These are phyloP conservation scores for Plutella xylostella DNA, from an alignment of 2,888 invertebrate genomes.

Conservation along the genomic window DNA sequence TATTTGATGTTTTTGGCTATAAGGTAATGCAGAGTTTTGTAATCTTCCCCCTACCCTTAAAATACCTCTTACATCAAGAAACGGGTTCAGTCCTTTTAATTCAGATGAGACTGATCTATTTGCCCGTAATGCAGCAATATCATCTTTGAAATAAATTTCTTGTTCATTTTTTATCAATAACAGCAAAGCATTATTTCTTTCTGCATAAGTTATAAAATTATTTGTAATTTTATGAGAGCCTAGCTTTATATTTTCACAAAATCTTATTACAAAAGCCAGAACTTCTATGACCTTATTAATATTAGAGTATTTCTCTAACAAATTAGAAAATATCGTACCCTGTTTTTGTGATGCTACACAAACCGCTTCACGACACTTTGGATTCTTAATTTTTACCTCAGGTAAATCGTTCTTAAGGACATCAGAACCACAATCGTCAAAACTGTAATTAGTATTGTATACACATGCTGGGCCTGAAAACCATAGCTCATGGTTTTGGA, in stretches of 20 bases:
- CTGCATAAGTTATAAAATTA: not conserved
- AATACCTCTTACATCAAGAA: not conserved
- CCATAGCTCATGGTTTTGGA: no score
- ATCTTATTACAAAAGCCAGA: not conserved
- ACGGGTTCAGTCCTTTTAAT: not conserved
- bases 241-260: not conserved
- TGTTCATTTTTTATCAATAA: not conserved
- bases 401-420: not conserved
- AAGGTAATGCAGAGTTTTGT: slow-evolving; percentile 1
- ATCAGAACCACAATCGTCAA: not conserved
- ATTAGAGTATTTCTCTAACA: not conserved
- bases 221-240: not conserved
- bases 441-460: slow-evolving; percentile 8
- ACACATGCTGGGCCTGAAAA: no score
- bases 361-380: not conserved
- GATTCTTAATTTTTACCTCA: not conserved
- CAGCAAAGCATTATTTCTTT: not conserved
- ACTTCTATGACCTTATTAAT: not conserved
- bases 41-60: slow-evolving; percentile 4
- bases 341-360: not conserved
- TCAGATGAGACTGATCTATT: not conserved
- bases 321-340: not conserved
- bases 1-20: slow-evolving; percentile 1
- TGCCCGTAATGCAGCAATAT: not conserved
- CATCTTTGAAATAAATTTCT: not conserved